A percentile compares a stretch with the other conserved stretches of the same genome.
Conservation (phyloP, 2,797 vertebrate genomes). For the Muscicapa striata region DNA sequence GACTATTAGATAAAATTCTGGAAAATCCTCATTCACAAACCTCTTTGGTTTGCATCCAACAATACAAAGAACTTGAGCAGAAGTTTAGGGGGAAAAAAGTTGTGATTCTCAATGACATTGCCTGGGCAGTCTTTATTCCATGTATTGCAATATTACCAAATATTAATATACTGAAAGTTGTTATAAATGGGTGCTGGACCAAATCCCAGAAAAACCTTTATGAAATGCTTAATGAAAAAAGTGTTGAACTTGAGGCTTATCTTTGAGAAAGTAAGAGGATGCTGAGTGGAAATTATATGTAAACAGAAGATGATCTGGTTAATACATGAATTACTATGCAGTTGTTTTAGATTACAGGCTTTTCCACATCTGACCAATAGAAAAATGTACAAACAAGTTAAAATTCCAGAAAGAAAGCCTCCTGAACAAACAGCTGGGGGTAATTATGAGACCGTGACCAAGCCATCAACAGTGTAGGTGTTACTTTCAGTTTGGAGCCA, state of each 20-base stretch:
- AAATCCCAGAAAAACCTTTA: neutral
- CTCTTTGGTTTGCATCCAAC: neutral
- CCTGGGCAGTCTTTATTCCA: neutral
- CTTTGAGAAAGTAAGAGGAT: neutral
- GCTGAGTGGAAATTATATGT: neutral
- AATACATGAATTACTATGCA: neutral
- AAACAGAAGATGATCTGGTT: neutral
- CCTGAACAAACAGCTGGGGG: neutral
- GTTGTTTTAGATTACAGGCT: neutral
- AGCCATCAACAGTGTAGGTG: conserved; percentile 1
- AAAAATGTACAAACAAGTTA: neutral
- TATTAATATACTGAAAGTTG: neutral
- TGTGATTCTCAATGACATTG: neutral
- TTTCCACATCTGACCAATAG: neutral
- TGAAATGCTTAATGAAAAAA: neutral
- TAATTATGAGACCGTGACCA: neutral
- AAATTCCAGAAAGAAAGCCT: neutral
- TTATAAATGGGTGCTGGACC: neutral
- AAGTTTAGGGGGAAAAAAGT: neutral
- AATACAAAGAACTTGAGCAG: neutral
- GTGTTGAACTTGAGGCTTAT: neutral
- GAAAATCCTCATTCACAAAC: neutral
- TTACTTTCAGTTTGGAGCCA: neutral
- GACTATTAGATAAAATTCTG: neutral
- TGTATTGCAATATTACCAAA: neutral